Percentiles rank a stretch among this genome's conserved stretches.
phyloP scores from a whole-genome alignment of 2,888 invertebrate genomes.

The Tachina grossa region DNA sequence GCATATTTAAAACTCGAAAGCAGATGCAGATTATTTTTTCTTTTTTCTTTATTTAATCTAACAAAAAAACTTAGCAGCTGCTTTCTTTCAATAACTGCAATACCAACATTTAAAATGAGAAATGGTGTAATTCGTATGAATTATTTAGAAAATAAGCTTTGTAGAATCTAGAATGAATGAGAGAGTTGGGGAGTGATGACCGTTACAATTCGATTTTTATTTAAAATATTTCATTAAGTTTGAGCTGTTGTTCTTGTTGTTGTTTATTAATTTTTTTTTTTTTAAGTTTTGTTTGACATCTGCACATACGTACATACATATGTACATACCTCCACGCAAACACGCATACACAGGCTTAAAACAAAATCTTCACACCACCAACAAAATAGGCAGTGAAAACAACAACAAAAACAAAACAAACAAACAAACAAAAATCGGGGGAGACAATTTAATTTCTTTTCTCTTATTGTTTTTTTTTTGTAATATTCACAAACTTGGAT shows the following conservation, averaged over 20 bases:
- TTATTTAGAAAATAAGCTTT: not conserved
- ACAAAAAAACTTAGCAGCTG: not conserved
- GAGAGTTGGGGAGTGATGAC: slow-evolving; percentile 28
- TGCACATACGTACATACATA: slow-evolving; percentile 51
- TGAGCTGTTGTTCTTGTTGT: not conserved
- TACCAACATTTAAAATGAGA: not conserved
- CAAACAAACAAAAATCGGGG: slow-evolving; percentile 23
- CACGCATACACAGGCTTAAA: slow-evolving; percentile 15
- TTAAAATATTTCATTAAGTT: slow-evolving; percentile 30
- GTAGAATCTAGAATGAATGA: not conserved
- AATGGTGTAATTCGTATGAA: not conserved
- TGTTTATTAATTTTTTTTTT: slow-evolving; percentile 8
- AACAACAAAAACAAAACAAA: slow-evolving; percentile 18
- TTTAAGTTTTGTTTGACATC: slow-evolving; percentile 3
- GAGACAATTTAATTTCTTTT: slow-evolving; percentile 50
- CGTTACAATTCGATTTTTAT: slow-evolving; percentile 46
- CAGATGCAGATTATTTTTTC: not conserved
- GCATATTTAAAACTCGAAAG: not conserved
- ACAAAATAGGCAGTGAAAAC: slow-evolving; percentile 3
- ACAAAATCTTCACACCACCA: slow-evolving; percentile 27
- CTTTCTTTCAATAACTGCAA: no score
- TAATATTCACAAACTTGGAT: slow-evolving; percentile 5
- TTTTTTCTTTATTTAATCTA: not conserved
- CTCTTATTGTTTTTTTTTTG: slow-evolving; percentile 5
- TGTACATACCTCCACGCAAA: slow-evolving; percentile 48